Base-by-base conservation (phyloP, 2,888 invertebrate species). In the Ophion ventricosus region DNA sequence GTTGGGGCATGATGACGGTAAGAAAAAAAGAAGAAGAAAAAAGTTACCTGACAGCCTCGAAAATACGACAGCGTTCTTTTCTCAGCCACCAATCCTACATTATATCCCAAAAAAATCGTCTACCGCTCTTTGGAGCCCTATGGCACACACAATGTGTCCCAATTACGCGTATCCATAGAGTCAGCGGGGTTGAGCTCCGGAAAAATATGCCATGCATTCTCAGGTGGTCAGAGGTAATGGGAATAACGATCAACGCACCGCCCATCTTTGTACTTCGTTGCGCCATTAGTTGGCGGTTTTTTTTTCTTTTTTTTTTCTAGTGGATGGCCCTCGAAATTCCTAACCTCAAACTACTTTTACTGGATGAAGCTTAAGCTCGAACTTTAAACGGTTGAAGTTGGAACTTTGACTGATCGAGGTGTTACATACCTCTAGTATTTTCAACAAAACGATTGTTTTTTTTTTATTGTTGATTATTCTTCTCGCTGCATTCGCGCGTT, bases 51-150 rank as follows among this genome's bases (percentile, higher is more conserved):
- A 23, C 20, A 72, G 25, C 73, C 43, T 73, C 49, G 54, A 64
- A 63, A 23, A 26, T 43, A 73, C 54, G 54, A 20, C 76, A 40
- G 70, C 64, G 57, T 69, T 59, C 77, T 40, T 73, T 73, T 61
- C 67, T 63, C 29, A 61, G n/a, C 70, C 82, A 78, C 82, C 73
- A 73, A 73, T 73, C 67, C 67, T n/a, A 49, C 61, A 61, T 74
- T 73, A 74, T 74, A 67, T 63, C 73, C 73, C 23, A 56, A 59
- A 61, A 67, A 66, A 61, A 61, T 74, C 66, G 35, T 66, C 20
- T 35, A 40, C n/a, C 17, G 7, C 40, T 54, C 59, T 29, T 23
- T 2, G 11, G 25, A n/a, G 0, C 72, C 73, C 35, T 8, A 40
- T 14, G 23, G 40, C 57, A 10, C 20, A 59, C 54, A 70, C 70